Evolutionary conservation across 2,797 vertebrate species (phyloP).

Genomic region (Tinamus major): DNA sequence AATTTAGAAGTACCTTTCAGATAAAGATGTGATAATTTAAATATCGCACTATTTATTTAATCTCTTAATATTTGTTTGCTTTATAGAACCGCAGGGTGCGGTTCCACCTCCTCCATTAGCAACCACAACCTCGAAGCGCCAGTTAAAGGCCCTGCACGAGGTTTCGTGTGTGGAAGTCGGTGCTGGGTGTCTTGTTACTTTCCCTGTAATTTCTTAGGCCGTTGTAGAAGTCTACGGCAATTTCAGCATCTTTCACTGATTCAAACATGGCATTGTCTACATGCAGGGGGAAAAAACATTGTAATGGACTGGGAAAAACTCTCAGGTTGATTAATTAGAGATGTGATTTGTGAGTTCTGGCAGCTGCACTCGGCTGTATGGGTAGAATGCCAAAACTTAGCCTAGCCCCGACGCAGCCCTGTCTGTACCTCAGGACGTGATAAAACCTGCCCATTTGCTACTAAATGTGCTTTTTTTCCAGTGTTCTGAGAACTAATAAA

Average conservation of each 20-base stretch:
- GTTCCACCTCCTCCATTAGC: not conserved
- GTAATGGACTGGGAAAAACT: not conserved
- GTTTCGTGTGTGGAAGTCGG: not conserved
- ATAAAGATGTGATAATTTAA: not conserved
- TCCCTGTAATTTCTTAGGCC: not conserved
- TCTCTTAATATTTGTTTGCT: not conserved
- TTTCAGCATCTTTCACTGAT: not conserved
- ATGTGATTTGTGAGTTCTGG: not conserved
- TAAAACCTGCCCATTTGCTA: not conserved
- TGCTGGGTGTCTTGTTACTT: not conserved
- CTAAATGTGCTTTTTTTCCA: not conserved
- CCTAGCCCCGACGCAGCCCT: not conserved
- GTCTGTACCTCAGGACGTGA: not conserved
- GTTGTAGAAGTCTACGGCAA: not conserved
- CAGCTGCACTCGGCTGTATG: not conserved
- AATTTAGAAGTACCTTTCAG: not conserved
- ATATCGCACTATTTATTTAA: not conserved
- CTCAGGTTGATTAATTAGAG: not conserved
- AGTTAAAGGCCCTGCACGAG: not conserved
- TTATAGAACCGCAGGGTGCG: not conserved
- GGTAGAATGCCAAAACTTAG: not conserved
- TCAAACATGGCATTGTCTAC: not conserved
- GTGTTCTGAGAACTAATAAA: not conserved
- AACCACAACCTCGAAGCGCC: not conserved
- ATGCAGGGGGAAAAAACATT: not conserved